Base-by-base conservation (phyloP, 2,888 invertebrate genomes). In the Oxycera nigricornis region DNA sequence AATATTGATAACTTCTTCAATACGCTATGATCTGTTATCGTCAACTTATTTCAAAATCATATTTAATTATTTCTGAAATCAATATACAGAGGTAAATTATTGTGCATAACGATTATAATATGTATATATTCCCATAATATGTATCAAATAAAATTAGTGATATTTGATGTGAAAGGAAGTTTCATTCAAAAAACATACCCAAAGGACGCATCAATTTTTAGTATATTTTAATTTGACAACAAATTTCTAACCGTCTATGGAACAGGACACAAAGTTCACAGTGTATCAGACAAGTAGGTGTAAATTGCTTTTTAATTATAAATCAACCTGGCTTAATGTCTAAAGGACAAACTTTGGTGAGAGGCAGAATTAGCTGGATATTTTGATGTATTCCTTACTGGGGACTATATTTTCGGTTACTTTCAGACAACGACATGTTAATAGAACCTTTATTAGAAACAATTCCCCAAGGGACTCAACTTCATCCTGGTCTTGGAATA, bases 361-460 rank as follows among this genome's bases (percentile, higher is more conserved):
- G 67, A 41, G 17, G 39, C 6, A 67, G 39, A 26, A 67, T 41
- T 41, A 67, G 26, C 41, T 2, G 6, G n/a, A 28, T 14, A 24
- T 55, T 24, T 28, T 28, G 59, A 28, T n/a, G n/a, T n/a, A n/a
- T n/a, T 11, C 24, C 24, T 59, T 28, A 59, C 28, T 14, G 46
- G 11, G 3, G 35, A 7, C 50, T 50, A 50, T n/a, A 50, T 50
- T 50, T 17, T 14, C 7, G 17, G 7, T 55, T 28, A 28, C 24
- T 62, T 67, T 24, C 67, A 67, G 67, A 41, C 14, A 14, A 41
- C 26, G 46, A 67, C 24, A n/a, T 67, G 9, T 24, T 67, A n/a
- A 24, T 67, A n/a, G 41, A 67, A 46, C 67, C 41, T n/a, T 9
- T 24, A 2, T 1, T 67, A 14, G 67, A 26, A 3, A 22, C 41